Conservation (phyloP, 2,113 vertebrate species). For the Lophius piscatorius region DNA sequence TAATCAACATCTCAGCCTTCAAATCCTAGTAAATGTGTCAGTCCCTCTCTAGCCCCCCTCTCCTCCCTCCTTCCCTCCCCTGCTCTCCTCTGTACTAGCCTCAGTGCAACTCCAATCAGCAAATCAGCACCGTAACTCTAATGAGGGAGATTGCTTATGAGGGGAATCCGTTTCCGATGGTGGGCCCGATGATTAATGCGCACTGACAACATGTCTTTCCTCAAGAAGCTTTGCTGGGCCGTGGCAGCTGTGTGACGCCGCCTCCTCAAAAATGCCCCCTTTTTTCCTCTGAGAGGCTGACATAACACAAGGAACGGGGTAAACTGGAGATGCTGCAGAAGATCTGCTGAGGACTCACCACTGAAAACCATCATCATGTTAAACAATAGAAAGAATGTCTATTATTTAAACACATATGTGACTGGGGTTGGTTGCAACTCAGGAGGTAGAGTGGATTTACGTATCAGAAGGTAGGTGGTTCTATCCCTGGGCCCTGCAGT, state of each 20-base stretch:
- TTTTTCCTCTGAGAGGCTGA: slow-evolving; percentile 42
- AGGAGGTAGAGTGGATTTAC: too few relatives aligned
- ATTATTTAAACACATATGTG: too few relatives aligned
- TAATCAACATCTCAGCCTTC: slow-evolving; percentile 74
- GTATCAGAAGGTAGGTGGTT: too few relatives aligned
- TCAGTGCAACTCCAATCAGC: slow-evolving; percentile 69
- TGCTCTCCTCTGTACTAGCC: slow-evolving; percentile 43
- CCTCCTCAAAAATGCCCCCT: slow-evolving; percentile 54
- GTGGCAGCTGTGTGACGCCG: slow-evolving; percentile 72
- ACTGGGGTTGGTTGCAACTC: too few relatives aligned
- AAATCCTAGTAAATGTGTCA: slow-evolving; percentile 71
- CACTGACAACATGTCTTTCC: slow-evolving; percentile 80
- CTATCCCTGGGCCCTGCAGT: too few relatives aligned
- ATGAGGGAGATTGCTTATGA: slow-evolving; percentile 81
- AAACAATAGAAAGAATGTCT: too few relatives aligned
- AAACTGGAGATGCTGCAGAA: slow-evolving; percentile 45
- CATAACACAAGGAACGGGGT: slow-evolving; percentile 47
- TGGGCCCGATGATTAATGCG: slow-evolving; percentile 74
- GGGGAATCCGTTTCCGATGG: slow-evolving; percentile 78
- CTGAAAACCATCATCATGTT: slow-evolving; percentile 6
- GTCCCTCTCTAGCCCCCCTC: slow-evolving; percentile 3
- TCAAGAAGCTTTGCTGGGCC: slow-evolving; percentile 71
- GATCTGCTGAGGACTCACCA: slow-evolving; percentile 5
- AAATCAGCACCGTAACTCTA: slow-evolving; percentile 73
- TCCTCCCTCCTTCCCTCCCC: slow-evolving; percentile 8